phyloP scores from a whole-genome alignment of 2,888 invertebrate genomes.

The Lithophane semibrunnea region DNA sequence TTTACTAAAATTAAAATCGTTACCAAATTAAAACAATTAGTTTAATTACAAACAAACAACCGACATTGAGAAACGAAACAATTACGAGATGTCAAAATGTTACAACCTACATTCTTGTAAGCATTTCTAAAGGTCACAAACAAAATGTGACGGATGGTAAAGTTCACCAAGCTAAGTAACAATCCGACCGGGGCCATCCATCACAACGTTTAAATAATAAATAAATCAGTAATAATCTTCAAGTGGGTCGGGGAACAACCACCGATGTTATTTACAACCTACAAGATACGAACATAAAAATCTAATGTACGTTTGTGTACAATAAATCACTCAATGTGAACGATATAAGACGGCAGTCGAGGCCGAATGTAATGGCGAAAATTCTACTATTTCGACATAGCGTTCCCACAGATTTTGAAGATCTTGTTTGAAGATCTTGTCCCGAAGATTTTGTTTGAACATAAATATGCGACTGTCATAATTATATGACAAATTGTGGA shows the following conservation, averaged over 20 bases:
- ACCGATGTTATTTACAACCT: constrained; percentile 84
- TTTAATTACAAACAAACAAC: constrained; percentile 61
- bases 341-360: constrained; percentile 61
- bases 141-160: constrained; percentile 61
- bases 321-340: constrained; percentile 80
- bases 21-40: constrained; percentile 65
- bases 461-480: constrained; percentile 71
- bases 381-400: constrained; percentile 82
- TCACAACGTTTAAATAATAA: constrained; percentile 85
- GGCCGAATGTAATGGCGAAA: constrained; percentile 81
- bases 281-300: constrained; percentile 85
- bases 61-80: constrained; percentile 61
- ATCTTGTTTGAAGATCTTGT: too few relatives aligned
- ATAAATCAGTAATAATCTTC: constrained; percentile 86
- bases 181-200: constrained; percentile 73
- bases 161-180: constrained; percentile 64
- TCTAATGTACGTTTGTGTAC: constrained; percentile 82
- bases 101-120: constrained; percentile 60
- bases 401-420: constrained; percentile 81
- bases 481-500: constrained; percentile 74
- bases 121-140: constrained; percentile 65
- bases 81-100: constrained; percentile 65
- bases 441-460: constrained; percentile 58
- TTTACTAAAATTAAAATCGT: constrained; percentile 56
- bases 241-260: constrained; percentile 75